Evolutionary conservation across 2,888 invertebrate genomes (phyloP), one percentile per base, ranked within the genome.

Genomic region (Nematopogon swammerdamellus): DNA sequence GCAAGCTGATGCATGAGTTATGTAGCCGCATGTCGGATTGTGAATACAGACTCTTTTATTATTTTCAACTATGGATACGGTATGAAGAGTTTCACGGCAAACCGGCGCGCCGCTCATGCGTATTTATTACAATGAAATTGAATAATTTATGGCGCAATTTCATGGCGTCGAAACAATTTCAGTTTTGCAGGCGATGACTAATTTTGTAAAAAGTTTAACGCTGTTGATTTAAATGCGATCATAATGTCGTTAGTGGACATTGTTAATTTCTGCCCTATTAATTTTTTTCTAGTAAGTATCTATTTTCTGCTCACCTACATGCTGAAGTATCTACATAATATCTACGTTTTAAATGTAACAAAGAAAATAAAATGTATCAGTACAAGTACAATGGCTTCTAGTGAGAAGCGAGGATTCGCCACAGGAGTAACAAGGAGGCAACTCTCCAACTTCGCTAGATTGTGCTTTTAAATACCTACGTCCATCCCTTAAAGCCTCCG

Each of bases 71-170:
- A 36, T 36, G 72, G 71, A 66, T 76, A 77, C 77, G 77, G 76
- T 73, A 74, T 79, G 77, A 79, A 79, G 77, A 76, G 72, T 76
- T 77, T 79, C 79, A 73, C 76, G 72, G 72, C 70, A 68, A 14
- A 36, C 14, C 36, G n/a, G 64, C 65, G 66, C 68, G 64, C 64
- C 67, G 73, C 74, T 74, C 77, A 75, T 73, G 74, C 77, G 72
- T 76, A 74, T 79, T 79, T 77, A 79, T 79, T 77, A 76, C 77
- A 74, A 76, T 75, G 70, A 75, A 77, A 77, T 79, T 79, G 77
- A 79, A 79, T 79, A 67, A 77, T 79, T 79, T 77, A 79, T 74
- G 71, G 69, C 71, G 67, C 68, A 36, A 36, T 36, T 36, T 36
- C 36, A 36, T 36, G 36, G 36, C 11, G 36, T 36, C 36, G n/a